These are phyloP conservation scores for Meloe dianella DNA, from an alignment of 2,888 invertebrate genomes.

Conservation along the genomic window DNA sequence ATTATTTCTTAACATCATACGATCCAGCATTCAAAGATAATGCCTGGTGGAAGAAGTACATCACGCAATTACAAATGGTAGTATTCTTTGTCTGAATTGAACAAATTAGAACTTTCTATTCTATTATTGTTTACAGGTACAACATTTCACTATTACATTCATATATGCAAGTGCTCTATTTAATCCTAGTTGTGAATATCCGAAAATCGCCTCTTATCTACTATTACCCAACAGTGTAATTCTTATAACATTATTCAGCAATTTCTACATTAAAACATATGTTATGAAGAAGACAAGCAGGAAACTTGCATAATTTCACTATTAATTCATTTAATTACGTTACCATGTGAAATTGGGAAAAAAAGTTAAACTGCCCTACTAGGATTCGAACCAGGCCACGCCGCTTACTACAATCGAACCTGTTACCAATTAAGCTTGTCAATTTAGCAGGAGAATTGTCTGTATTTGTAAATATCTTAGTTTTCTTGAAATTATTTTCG, in stretches of 20 bases:
- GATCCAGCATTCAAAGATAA: conserved; percentile 71
- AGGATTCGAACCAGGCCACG: no score
- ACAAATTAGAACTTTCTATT: neutral
- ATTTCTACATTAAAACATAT: neutral
- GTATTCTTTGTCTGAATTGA: conserved; percentile 40
- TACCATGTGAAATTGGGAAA: neutral
- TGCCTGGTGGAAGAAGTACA: conserved; percentile 81
- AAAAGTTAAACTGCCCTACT: neutral
- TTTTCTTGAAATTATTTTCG: neutral
- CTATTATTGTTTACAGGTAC: neutral
- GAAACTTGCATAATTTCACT: neutral
- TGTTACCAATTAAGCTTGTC: no score
- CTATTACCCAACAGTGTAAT: neutral
- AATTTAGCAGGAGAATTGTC: no score
- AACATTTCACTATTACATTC: conserved; percentile 5
- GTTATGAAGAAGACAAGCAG: neutral
- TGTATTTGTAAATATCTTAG: no score
- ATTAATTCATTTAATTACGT: neutral
- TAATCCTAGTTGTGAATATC: neutral
- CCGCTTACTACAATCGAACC: no score
- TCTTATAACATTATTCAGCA: neutral
- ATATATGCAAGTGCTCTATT: conserved; percentile 4
- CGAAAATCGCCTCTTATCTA: neutral
- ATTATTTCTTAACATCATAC: conserved; percentile 75
- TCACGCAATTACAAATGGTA: conserved; percentile 79